Conservation (phyloP, 2,797 vertebrate genomes). For the Lagorchestes hirsutus region DNA sequence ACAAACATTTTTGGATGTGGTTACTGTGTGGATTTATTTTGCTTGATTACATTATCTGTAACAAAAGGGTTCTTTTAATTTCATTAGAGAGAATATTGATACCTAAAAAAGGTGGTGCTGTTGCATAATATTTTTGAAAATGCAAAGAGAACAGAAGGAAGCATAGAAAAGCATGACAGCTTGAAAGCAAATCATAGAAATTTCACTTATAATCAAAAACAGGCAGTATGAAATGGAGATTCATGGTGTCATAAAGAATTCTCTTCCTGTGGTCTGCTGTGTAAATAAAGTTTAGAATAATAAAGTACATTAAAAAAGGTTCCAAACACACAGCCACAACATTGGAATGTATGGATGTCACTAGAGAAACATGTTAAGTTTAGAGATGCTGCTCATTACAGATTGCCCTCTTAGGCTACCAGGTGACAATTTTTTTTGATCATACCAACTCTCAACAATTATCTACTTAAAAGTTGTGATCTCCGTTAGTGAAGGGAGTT, state of each 20-base stretch:
- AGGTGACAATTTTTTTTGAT: neutral
- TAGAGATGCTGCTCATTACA: neutral
- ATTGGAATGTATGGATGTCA: neutral
- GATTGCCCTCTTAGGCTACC: neutral
- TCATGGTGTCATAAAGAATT: neutral
- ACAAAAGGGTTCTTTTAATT: neutral
- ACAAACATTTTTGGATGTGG: neutral
- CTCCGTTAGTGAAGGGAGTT: neutral
- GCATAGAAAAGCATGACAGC: neutral
- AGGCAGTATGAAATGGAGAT: neutral
- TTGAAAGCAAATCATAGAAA: neutral
- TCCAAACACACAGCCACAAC: neutral
- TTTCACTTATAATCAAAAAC: neutral
- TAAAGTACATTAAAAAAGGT: neutral
- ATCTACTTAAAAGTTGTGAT: too few species aligned
- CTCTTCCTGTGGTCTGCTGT: neutral
- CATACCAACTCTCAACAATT: neutral
- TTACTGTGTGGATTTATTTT: neutral
- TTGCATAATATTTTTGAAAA: neutral
- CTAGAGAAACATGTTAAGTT: neutral
- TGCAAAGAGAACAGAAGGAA: neutral
- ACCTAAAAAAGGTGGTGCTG: neutral
- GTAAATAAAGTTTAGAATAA: neutral
- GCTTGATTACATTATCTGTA: neutral
- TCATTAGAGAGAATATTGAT: neutral